These are phyloP conservation scores for Rhingia campestris DNA, from an alignment of 2,888 invertebrate species.

Conservation along the genomic window DNA sequence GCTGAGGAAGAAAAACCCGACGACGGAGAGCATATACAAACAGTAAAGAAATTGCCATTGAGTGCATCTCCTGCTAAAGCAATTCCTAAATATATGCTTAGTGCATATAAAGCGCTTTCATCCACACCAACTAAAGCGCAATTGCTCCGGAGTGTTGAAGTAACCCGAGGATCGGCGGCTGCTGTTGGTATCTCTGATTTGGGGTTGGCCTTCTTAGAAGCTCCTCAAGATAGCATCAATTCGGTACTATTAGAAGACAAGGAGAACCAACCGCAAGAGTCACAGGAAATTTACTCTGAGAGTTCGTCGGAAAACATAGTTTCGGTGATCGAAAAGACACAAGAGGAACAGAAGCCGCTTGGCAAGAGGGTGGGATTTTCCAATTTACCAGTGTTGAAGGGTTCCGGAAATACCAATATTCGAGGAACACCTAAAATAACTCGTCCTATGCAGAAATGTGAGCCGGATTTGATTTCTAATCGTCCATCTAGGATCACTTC, in stretches of 20 bases:
- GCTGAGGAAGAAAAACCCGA: constrained; percentile 8
- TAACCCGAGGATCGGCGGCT: constrained; percentile 74
- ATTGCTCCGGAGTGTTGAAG: constrained; percentile 75
- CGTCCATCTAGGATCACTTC: constrained; percentile 38
- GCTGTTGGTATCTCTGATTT: constrained; percentile 55
- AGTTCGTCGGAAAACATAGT: constrained; percentile 53
- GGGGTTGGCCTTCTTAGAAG: constrained; percentile 49
- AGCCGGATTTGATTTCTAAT: constrained; percentile 30
- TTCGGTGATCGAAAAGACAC: constrained; percentile 53
- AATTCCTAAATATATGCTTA: constrained; percentile 75
- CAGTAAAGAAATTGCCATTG: constrained; percentile 53
- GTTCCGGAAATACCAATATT: constrained; percentile 10
- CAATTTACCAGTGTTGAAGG: constrained; percentile 35
- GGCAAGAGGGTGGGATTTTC: constrained; percentile 36
- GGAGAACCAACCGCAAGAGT: constrained; percentile 51
- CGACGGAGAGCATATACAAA: constrained; percentile 7
- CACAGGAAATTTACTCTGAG: constrained; percentile 41
- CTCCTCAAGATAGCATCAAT: constrained; percentile 45
- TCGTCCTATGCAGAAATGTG: neutral
- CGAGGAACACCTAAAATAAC: constrained; percentile 7
- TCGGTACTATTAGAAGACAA: constrained; percentile 36
- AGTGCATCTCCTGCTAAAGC: constrained; percentile 22
- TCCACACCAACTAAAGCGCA: constrained; percentile 79
- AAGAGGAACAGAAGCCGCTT: constrained; percentile 20
- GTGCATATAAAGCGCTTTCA: constrained; percentile 77